A percentile compares a stretch with the other conserved stretches of the same genome.
phyloP scores from a whole-genome alignment of 2,113 vertebrate species.

The Maccullochella peelii region DNA sequence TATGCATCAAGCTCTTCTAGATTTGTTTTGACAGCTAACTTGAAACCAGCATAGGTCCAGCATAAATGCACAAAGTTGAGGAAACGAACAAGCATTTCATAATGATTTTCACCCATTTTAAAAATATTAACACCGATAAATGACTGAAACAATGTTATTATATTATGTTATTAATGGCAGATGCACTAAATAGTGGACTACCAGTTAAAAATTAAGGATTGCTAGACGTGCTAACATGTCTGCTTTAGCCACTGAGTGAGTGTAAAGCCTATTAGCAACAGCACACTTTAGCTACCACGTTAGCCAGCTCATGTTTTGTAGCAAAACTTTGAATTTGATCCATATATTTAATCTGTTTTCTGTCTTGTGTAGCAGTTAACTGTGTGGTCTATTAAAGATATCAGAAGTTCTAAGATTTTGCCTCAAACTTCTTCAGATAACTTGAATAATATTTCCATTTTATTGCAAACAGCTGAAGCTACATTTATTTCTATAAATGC shows the following conservation, averaged over 20 bases:
- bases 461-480: background rate
- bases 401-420: background rate
- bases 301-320: too few species aligned
- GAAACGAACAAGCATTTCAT: background rate
- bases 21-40: background rate
- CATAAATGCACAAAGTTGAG: background rate
- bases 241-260: background rate
- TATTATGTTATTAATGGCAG: too few species aligned
- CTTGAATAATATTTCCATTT: slow-evolving; percentile 15
- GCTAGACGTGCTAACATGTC: background rate
- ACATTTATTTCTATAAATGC: slow-evolving; percentile 3
- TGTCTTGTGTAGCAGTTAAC: background rate
- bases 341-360: background rate
- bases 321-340: background rate
- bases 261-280: background rate
- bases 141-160: background rate
- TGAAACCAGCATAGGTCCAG: background rate
- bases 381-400: background rate
- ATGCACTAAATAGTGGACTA: background rate
- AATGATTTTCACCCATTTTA: background rate
- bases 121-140: background rate
- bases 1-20: background rate
- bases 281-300: too few species aligned
- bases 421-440: background rate
- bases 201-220: background rate